Conservation (phyloP, 2,888 invertebrate species). For the Smittia aterrima region DNA sequence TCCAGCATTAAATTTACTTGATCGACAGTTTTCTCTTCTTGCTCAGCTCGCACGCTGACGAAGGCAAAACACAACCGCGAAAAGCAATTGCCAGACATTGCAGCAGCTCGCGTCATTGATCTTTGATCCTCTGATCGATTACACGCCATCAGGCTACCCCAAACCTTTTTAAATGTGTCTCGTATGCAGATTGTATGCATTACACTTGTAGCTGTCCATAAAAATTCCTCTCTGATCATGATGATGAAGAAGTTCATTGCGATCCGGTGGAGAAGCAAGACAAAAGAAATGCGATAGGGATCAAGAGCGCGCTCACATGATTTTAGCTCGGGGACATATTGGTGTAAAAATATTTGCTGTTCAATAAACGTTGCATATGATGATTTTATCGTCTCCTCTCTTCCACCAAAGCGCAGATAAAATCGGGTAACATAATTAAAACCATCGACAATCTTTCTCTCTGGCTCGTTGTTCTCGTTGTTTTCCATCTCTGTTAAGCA, state of each 20-base stretch:
- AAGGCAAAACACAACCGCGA: too few relatives aligned
- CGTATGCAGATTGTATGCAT: too few relatives aligned
- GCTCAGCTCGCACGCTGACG: not conserved
- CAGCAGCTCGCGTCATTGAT: not conserved
- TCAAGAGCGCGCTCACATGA: slow-evolving; percentile 11
- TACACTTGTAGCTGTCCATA: not conserved
- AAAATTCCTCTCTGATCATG: not conserved
- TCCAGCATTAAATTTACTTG: not conserved
- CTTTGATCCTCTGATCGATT: not conserved
- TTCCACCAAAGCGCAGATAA: slow-evolving; percentile 21
- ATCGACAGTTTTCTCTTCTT: not conserved
- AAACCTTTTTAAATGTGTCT: too few relatives aligned
- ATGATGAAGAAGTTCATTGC: not conserved
- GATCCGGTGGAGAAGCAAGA: not conserved
- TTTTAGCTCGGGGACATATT: slow-evolving; percentile 34
- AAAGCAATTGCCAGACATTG: too few relatives aligned
- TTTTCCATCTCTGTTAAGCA: not conserved
- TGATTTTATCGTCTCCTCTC: slow-evolving; percentile 10
- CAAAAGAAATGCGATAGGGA: slow-evolving; percentile 32
- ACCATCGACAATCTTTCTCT: slow-evolving; percentile 9
- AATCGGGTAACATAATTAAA: slow-evolving; percentile 38
- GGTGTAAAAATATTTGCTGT: slow-evolving; percentile 7
- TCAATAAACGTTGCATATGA: slow-evolving; percentile 12
- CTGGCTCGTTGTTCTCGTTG: not conserved
- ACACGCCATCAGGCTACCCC: not conserved